phyloP scores from a whole-genome alignment of 2,888 invertebrate species.

The Acleris cristana region DNA sequence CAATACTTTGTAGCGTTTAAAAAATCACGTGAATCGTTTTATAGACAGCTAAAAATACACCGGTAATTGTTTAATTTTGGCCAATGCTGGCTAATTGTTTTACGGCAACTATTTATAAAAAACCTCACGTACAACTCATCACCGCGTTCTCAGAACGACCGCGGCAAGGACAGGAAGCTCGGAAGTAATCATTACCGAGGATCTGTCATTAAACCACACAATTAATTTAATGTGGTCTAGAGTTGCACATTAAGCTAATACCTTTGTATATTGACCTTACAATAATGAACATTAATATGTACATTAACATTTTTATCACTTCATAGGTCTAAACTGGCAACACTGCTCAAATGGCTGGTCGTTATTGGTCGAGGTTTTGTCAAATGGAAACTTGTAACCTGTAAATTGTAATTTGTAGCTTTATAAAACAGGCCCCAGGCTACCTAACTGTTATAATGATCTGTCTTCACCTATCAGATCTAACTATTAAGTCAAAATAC shows the following conservation, averaged over 20 bases:
- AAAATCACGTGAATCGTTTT: slow-evolving; percentile 5
- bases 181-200: slow-evolving; percentile 51
- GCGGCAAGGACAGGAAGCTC: slow-evolving; percentile 51
- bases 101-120: slow-evolving; percentile 20
- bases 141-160: slow-evolving; percentile 29
- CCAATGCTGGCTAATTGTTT: slow-evolving; percentile 33
- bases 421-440: too few relatives aligned
- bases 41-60: slow-evolving; percentile 18
- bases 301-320: too few relatives aligned
- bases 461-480: too few relatives aligned
- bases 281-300: neutral
- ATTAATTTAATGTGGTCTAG: slow-evolving; percentile 32
- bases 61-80: slow-evolving; percentile 27
- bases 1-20: too few relatives aligned
- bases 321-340: too few relatives aligned
- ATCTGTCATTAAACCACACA: slow-evolving; percentile 26
- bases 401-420: too few relatives aligned
- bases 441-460: too few relatives aligned
- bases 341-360: too few relatives aligned
- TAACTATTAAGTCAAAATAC: too few relatives aligned
- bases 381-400: too few relatives aligned
- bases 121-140: slow-evolving; percentile 32
- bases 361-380: too few relatives aligned
- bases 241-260: slow-evolving; percentile 27
- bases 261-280: slow-evolving; percentile 16